Evolutionary conservation across 2,113 vertebrate species (phyloP).

Genomic region (Burhinus oedicnemus): DNA sequence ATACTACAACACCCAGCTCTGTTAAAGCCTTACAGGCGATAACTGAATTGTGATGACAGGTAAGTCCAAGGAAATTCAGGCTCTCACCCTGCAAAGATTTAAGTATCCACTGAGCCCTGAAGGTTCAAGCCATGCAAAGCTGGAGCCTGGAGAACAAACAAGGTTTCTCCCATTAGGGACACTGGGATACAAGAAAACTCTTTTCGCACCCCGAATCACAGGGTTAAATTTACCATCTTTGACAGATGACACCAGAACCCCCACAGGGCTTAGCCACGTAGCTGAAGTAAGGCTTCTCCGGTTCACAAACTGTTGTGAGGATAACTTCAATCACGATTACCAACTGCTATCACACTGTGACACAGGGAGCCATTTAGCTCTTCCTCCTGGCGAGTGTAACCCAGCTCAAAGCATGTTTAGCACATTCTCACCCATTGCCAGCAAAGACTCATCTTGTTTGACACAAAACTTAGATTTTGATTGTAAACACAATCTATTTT

Average conservation of each 20-base stretch:
- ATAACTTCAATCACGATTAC: neutral
- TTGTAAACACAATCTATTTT: neutral
- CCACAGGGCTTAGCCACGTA: too few species aligned
- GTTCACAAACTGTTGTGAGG: neutral
- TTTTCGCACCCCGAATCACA: neutral
- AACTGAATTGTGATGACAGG: neutral
- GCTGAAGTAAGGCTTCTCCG: neutral
- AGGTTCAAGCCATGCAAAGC: neutral
- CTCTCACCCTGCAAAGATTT: neutral
- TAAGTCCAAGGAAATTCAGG: neutral
- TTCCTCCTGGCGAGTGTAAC: neutral
- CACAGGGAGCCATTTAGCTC: neutral
- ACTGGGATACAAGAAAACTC: neutral
- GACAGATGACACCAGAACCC: neutral
- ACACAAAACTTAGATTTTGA: neutral
- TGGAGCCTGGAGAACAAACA: neutral
- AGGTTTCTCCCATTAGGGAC: neutral
- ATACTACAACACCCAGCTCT: neutral
- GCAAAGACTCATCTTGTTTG: neutral
- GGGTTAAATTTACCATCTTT: neutral
- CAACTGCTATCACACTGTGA: neutral
- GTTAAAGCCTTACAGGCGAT: neutral
- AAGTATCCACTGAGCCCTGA: neutral
- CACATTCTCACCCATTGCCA: neutral
- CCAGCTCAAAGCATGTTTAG: neutral